Conservation (phyloP, 2,113 vertebrate species). For the Podarcis cretensis region DNA sequence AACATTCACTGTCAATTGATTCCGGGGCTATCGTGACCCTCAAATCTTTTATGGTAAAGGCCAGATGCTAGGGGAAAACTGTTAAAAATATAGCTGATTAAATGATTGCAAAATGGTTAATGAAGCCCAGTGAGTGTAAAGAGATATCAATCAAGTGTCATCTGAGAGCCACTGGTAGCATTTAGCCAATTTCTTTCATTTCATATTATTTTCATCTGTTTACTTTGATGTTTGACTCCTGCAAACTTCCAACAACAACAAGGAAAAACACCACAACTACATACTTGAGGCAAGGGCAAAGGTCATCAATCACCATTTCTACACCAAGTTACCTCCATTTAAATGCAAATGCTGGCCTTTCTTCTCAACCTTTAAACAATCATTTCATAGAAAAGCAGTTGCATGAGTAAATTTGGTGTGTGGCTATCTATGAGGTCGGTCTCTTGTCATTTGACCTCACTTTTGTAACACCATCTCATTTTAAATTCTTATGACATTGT, state of each 20-base stretch:
- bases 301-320: constrained; percentile 73
- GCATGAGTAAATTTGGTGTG: constrained; percentile 71
- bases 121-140: constrained; percentile 27
- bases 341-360: constrained; percentile 85
- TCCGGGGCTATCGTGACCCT: not conserved
- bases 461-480: constrained; percentile 49
- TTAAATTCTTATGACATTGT: constrained; percentile 57
- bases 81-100: constrained; percentile 20
- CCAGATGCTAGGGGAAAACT: constrained; percentile 7
- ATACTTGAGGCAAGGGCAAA: constrained; percentile 52
- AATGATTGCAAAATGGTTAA: constrained; percentile 22
- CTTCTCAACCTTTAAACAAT: constrained; percentile 77
- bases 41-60: constrained; percentile 25
- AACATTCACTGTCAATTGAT: constrained; percentile 33
- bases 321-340: constrained; percentile 79
- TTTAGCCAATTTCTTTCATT: constrained; percentile 46
- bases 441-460: constrained; percentile 50
- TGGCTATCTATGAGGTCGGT: constrained; percentile 59
- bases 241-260: constrained; percentile 43
- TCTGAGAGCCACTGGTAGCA: constrained; percentile 9
- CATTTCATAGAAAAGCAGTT: constrained; percentile 73
- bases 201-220: constrained; percentile 46
- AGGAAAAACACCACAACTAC: not conserved
- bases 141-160: not conserved
- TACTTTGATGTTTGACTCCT: constrained; percentile 40